These are phyloP conservation scores for Eurois occulta DNA, from an alignment of 2,888 invertebrate genomes.

Conservation along the genomic window DNA sequence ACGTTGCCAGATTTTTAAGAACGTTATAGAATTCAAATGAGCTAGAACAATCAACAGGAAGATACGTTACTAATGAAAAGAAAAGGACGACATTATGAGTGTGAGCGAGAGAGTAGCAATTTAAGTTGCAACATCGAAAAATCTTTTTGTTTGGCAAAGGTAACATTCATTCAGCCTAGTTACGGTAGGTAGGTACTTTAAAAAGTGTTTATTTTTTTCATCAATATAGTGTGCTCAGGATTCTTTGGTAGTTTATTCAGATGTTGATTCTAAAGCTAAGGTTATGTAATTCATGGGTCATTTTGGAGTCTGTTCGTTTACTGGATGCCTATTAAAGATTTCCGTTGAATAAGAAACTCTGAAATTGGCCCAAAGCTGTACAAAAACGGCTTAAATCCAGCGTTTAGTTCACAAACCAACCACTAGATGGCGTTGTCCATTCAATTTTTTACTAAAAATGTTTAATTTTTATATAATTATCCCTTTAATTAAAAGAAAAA, in stretches of 20 bases:
- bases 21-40: neutral
- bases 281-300: neutral
- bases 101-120: neutral
- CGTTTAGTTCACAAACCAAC: neutral
- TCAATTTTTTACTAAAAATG: neutral
- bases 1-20: slow-evolving; percentile 6
- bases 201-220: neutral
- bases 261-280: neutral
- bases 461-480: neutral
- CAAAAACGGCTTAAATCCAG: no score
- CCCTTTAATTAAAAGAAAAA: neutral
- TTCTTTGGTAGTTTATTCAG: no score
- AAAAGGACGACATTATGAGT: neutral
- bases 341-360: neutral
- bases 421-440: neutral
- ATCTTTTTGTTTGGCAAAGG: neutral
- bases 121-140: neutral
- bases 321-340: neutral
- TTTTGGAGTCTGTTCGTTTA: neutral
- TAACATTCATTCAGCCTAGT: neutral
- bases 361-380: neutral
- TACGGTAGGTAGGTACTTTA: neutral
- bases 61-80: no score
- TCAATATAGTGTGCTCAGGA: neutral
- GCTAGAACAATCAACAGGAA: neutral